phyloP scores from a whole-genome alignment of 2,797 vertebrate species.

The Ispidina lecontei region DNA sequence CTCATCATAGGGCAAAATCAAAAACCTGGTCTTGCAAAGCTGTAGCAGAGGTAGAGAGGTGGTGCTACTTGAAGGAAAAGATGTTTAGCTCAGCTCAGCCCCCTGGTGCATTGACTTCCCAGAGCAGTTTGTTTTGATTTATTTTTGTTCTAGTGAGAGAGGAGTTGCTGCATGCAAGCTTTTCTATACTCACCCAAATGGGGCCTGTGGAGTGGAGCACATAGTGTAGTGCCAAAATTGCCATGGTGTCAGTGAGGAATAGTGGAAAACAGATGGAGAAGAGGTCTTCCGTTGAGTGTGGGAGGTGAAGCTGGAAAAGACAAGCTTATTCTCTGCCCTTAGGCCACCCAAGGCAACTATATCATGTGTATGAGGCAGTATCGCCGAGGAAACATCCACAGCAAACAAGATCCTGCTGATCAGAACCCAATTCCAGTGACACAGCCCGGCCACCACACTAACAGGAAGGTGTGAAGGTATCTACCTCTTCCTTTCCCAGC shows the following conservation, averaged over 20 bases:
- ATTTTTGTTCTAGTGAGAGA: neutral
- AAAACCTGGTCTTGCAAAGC: neutral
- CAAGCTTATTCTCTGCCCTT: neutral
- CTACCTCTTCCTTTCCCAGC: neutral
- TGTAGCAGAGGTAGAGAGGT: neutral
- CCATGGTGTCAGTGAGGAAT: accelerated
- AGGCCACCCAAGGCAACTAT: neutral
- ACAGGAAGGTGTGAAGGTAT: neutral
- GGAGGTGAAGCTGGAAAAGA: neutral
- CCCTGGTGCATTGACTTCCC: neutral
- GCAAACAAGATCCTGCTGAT: neutral
- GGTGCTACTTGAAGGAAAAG: neutral
- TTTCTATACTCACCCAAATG: neutral
- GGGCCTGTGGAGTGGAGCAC: neutral
- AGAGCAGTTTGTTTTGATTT: neutral
- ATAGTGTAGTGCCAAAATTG: no score
- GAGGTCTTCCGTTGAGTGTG: neutral
- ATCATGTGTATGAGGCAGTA: neutral
- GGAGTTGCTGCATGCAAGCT: neutral
- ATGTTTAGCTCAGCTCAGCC: neutral
- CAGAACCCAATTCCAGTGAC: neutral
- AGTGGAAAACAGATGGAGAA: neutral
- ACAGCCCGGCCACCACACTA: neutral
- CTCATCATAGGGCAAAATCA: neutral
- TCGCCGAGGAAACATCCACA: neutral